Conservation (phyloP, 2,888 invertebrate species). For the Julus scanicus region DNA sequence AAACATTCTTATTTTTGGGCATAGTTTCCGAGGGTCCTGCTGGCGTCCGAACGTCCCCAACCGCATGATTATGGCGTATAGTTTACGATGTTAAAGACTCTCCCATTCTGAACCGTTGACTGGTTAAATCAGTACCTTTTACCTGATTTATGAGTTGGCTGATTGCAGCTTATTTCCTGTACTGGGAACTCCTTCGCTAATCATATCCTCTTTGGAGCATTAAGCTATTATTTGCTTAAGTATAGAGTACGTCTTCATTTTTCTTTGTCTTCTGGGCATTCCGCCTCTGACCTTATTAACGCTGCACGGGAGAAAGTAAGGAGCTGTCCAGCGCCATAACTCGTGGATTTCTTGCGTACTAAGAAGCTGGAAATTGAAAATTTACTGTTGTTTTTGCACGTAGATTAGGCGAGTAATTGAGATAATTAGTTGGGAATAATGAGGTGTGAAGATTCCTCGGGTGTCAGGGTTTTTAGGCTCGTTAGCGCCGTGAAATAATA, state of each 20-base stretch:
- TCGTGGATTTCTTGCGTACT: not conserved
- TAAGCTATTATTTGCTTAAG: slow-evolving; percentile 57
- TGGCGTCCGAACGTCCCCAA: slow-evolving; percentile 51
- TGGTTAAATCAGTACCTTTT: slow-evolving; percentile 55
- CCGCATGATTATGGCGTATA: slow-evolving; percentile 51
- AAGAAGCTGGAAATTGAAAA: not conserved
- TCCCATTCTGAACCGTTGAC: slow-evolving; percentile 53
- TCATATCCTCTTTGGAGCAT: slow-evolving; percentile 52
- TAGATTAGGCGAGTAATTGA: slow-evolving; percentile 3
- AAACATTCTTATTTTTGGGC: not conserved
- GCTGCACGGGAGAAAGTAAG: slow-evolving; percentile 38
- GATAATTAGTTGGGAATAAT: slow-evolving; percentile 19
- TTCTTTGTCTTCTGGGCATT: slow-evolving; percentile 53
- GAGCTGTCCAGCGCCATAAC: slow-evolving; percentile 38
- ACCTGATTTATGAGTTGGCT: slow-evolving; percentile 55
- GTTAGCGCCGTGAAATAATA: not conserved
- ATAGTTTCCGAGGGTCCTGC: not conserved
- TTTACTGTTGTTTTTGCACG: not conserved
- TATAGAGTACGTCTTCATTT: slow-evolving; percentile 57
- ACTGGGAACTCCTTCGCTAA: slow-evolving; percentile 46
- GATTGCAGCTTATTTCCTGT: slow-evolving; percentile 55
- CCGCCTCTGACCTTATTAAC: slow-evolving; percentile 54
- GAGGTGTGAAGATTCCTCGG: slow-evolving; percentile 7
- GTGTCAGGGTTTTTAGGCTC: not conserved
- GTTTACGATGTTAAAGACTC: slow-evolving; percentile 46